Base-by-base conservation (phyloP, 2,113 vertebrate genomes). In the Pardalotus punctatus region DNA sequence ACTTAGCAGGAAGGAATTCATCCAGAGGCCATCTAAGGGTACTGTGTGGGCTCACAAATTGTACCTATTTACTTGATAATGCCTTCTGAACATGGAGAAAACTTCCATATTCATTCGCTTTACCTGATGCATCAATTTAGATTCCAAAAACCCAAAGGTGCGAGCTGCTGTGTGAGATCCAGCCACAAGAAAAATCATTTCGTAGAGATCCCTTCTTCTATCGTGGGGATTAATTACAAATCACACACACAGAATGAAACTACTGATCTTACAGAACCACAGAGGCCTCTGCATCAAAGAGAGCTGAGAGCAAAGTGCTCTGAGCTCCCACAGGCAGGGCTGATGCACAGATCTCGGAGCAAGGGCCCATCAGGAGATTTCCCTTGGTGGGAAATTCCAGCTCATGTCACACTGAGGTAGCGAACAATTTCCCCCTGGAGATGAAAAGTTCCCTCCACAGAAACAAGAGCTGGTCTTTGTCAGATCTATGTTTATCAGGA, bases 311-410 rank as follows among this genome's bases (percentile, higher is more conserved):
- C 38, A 40, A 73, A 16, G 25, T 28, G 33, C 51, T 60, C 61
- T 43, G 25, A 14, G 19, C 19, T 57, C 48, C 42, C 45, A 27
- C 27, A 35, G 19, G 11, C 24, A 40, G 54, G 48, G 53, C 40
- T 57, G 65, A 60, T 25, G 9, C 42, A 36, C 2, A 62, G 38
- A n/a, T 42, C 83, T 56, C 45, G 13, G 64, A 86, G 69, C 54
- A 77, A 24, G 1, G 8, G 29, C 58, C 35, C 47, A 29, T 22
- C 40, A 64, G 38, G 35, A 58, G 81, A 71, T 7, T 6, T 7
- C 60, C 25, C 40, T 10, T 43, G 2, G 5, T 40, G 31, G 0
- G 11, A 56, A 4, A 61, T 20, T 4, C 17, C 57, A 42, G 18
- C 11, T 28, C 20, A 2, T 16, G 62, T 4, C 25, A 45, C 60